phyloP scores from a whole-genome alignment of 2,888 invertebrate species.

The Cephus sareptanus region DNA sequence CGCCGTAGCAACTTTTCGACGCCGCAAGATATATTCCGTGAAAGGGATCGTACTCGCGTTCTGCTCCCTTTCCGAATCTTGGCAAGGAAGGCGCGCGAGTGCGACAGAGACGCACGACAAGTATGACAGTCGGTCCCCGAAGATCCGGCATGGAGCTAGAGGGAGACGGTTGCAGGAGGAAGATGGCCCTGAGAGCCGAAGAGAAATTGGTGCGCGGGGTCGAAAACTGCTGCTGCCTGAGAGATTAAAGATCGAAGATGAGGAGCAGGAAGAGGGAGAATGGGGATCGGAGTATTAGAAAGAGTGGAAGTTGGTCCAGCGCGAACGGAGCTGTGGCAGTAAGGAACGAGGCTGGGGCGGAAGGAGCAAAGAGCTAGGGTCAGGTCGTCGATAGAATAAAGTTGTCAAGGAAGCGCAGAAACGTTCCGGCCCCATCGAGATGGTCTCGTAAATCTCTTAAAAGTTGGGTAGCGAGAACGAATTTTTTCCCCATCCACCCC shows the following conservation, averaged over 20 bases:
- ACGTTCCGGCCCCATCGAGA: slow-evolving; percentile 29
- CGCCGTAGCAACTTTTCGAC: neutral
- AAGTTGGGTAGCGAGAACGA: slow-evolving; percentile 31
- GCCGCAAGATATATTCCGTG: neutral
- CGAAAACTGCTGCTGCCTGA: neutral
- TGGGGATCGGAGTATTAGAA: neutral
- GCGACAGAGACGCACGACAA: neutral
- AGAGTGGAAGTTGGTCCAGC: neutral
- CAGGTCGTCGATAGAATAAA: slow-evolving; percentile 35
- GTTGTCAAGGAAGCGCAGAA: slow-evolving; percentile 39
- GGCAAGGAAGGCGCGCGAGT: neutral
- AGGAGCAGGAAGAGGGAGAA: slow-evolving; percentile 2
- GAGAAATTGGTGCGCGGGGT: neutral
- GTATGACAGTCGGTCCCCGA: neutral
- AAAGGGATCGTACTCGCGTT: neutral
- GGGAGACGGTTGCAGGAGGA: neutral
- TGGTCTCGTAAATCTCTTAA: slow-evolving; percentile 45
- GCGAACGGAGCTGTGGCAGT: neutral
- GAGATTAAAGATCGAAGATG: neutral
- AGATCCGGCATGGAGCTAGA: neutral
- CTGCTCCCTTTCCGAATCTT: neutral
- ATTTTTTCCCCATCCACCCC: slow-evolving; percentile 25
- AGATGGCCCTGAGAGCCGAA: neutral
- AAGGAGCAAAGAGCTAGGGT: neutral
- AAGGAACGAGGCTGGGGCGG: slow-evolving; percentile 17